Base-by-base conservation (phyloP, 2,888 invertebrate genomes). In the Gymnoscelis rufifasciata region DNA sequence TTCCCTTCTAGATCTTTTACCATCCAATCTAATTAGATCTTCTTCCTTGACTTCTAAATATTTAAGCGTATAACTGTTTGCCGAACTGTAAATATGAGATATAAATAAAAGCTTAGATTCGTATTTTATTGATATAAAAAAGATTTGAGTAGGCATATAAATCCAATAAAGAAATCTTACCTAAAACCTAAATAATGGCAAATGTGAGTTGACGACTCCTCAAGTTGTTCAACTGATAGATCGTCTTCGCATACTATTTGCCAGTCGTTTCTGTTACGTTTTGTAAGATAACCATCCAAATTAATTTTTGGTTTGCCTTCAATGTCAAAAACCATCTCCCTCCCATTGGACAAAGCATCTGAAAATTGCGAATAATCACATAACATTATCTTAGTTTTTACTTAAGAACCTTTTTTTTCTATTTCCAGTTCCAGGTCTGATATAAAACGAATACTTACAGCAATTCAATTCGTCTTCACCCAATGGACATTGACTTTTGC, bases 401-500 rank as follows among this genome's bases (percentile, higher is more conserved):
- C n/a, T n/a, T n/a, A n/a, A n/a, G n/a, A n/a, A n/a, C n/a, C n/a
- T n/a, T n/a, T n/a, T n/a, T n/a, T n/a, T n/a, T n/a, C n/a, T n/a
- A n/a, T n/a, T n/a, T n/a, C n/a, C n/a, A n/a, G n/a, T n/a, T n/a
- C n/a, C n/a, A n/a, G n/a, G n/a, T n/a, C n/a, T n/a, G n/a, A n/a
- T n/a, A n/a, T 2, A 12, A 27, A 2, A 13, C 2, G 42, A 15
- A 38, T 49, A 78, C 93, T 91, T 78, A 94, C 94, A 91, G 69
- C 96, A 96, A 69, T 94, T 91, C 39, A 89, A 66, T 86, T 96
- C 96, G 67, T 96, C 96, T 79, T 95, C 95, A 15, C 90, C 90
- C 54, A 90, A 76, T 11, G 82, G 81, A 68, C 95, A 95, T 57
- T 95, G 92, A 1, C 78, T 59, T 33, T 67, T 73, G 19, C 89